Conservation (phyloP, 2,888 invertebrate species). For the Cryptophagus acutangulus region DNA sequence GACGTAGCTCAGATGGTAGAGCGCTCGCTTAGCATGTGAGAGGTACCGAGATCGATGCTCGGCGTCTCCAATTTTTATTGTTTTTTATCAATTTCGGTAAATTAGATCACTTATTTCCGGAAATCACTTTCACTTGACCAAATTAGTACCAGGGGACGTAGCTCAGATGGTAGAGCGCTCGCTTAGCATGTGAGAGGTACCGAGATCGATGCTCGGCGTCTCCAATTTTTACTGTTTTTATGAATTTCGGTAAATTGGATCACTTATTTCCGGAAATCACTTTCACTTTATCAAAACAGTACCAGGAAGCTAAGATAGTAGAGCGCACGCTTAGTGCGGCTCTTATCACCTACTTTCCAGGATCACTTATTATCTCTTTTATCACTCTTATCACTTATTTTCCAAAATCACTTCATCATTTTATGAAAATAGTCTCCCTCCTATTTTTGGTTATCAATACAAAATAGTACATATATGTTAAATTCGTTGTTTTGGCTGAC, state of each 20-base stretch:
- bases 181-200: constrained; percentile 56
- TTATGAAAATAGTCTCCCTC: no score
- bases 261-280: not conserved
- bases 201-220: constrained; percentile 52
- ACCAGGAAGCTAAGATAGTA: constrained; percentile 51
- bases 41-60: constrained; percentile 46
- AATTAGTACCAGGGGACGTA: constrained; percentile 40
- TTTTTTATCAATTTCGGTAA: constrained; percentile 1
- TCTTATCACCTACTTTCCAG: no score
- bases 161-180: constrained; percentile 56
- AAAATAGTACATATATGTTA: no score
- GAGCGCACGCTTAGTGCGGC: constrained; percentile 56
- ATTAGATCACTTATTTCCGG: not conserved
- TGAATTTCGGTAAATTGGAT: not conserved
- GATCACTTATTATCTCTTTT: no score
- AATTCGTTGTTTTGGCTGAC: no score
- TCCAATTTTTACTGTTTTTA: constrained; percentile 28
- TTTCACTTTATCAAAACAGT: constrained; percentile 1
- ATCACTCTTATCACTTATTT: no score
- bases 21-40: constrained; percentile 46
- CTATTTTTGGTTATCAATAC: no score
- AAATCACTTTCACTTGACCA: not conserved
- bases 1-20: constrained; percentile 44
- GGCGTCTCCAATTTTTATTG: constrained; percentile 40
- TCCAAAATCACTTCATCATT: no score